Conservation (phyloP, 2,113 vertebrate species). For the Thunnus thynnus region DNA sequence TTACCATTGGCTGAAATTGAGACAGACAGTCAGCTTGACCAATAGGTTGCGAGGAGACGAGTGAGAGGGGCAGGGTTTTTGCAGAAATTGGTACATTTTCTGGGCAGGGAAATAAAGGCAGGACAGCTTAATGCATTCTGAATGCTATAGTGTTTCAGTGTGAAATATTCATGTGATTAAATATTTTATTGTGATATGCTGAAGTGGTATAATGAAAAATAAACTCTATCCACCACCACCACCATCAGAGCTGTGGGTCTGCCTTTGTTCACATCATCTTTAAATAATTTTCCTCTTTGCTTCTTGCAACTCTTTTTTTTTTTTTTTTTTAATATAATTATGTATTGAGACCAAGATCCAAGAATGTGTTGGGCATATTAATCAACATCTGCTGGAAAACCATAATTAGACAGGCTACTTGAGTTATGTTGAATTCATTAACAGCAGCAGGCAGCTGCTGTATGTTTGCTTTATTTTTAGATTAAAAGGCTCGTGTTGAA, state of each 20-base stretch:
- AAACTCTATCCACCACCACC: conserved; percentile 53
- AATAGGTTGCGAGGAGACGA: conserved; percentile 27
- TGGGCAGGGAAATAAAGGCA: conserved; percentile 50
- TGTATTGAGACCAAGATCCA: conserved; percentile 16
- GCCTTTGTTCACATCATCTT: conserved; percentile 46
- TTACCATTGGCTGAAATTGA: conserved; percentile 43
- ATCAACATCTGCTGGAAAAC: conserved; percentile 60
- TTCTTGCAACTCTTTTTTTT: conserved; percentile 1
- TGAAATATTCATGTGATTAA: conserved; percentile 80
- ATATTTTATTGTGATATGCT: conserved; percentile 82
- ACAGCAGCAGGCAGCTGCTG: conserved; percentile 53
- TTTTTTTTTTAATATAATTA: conserved; percentile 25
- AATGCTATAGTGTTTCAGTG: conserved; percentile 70
- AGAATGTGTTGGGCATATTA: conserved; percentile 55
- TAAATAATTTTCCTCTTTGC: conserved; percentile 19
- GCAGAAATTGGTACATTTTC: conserved; percentile 44
- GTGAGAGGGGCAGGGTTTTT: not conserved
- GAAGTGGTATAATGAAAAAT: conserved; percentile 61
- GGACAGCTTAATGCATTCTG: conserved; percentile 72
- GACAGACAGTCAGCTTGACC: conserved; percentile 40
- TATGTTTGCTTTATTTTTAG: conserved; percentile 56
- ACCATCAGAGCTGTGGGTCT: conserved; percentile 32
- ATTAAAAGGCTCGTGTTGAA: conserved; percentile 15
- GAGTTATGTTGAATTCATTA: conserved; percentile 60
- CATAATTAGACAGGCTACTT: conserved; percentile 42